A percentile compares a stretch with the other conserved stretches of the same genome.
Conservation (phyloP, 2,797 vertebrate genomes). For the Luscinia luscinia region DNA sequence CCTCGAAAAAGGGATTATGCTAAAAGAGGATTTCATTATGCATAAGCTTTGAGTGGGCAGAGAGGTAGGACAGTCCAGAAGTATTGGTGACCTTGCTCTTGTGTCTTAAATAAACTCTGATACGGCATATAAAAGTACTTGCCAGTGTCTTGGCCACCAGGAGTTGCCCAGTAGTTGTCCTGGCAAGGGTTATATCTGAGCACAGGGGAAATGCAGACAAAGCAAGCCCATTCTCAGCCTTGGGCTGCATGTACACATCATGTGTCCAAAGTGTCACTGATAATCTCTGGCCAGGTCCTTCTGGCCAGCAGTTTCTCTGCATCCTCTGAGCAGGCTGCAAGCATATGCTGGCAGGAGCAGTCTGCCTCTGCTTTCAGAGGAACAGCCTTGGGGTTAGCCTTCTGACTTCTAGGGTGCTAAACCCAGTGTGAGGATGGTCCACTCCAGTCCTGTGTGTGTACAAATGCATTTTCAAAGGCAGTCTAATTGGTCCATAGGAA, state of each 20-base stretch:
- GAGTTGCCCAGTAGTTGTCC: not conserved
- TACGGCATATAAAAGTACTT: not conserved
- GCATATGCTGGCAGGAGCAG: not conserved
- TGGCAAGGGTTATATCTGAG: not conserved
- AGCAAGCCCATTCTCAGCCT: rapidly evolving
- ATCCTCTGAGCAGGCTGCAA: not conserved
- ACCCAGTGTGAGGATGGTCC: not conserved
- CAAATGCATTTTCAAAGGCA: not conserved
- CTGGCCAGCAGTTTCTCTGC: not conserved
- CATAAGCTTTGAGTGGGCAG: conserved; percentile 66
- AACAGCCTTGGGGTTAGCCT: not conserved
- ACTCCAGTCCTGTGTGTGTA: not conserved
- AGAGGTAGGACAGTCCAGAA: conserved; percentile 17
- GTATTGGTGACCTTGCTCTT: conserved; percentile 43
- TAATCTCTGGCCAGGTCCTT: conserved; percentile 33
- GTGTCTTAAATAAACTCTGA: not conserved
- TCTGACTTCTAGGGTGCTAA: not conserved
- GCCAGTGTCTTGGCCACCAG: not conserved
- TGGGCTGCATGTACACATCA: not conserved
- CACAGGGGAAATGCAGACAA: not conserved
- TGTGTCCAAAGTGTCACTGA: conserved; percentile 10
- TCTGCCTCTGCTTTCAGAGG: not conserved
- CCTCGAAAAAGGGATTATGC: conserved; percentile 45
- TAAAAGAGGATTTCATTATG: conserved; percentile 63
- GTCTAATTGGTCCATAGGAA: not conserved